Evolutionary conservation across 2,797 vertebrate species (phyloP).

Genomic region (Melanotaenia trifasciata): DNA sequence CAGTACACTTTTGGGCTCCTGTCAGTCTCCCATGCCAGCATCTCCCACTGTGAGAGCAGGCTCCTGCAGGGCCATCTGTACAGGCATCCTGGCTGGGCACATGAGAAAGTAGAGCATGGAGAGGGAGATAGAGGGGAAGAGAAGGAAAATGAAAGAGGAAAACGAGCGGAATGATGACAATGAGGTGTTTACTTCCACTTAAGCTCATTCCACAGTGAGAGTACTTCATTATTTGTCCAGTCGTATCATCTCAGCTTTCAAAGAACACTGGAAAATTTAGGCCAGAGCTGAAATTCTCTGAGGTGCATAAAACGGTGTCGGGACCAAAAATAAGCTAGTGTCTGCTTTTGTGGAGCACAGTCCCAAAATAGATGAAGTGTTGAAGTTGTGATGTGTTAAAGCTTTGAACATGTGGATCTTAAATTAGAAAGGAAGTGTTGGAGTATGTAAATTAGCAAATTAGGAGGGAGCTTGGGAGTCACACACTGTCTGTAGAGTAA

Average conservation of each 20-base stretch:
- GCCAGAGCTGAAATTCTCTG: conserved; percentile 60
- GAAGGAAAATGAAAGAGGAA: conserved; percentile 23
- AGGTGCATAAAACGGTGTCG: conserved; percentile 68
- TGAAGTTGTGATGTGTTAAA: conserved; percentile 49
- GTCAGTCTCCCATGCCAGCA: conserved; percentile 64
- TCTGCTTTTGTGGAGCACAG: conserved; percentile 52
- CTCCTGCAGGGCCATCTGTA: conserved; percentile 77
- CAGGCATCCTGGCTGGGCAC: conserved; percentile 53
- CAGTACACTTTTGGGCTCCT: conserved; percentile 68
- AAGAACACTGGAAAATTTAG: conserved; percentile 70
- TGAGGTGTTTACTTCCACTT: conserved; percentile 54
- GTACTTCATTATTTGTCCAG: conserved; percentile 21
- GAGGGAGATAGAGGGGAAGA: conserved; percentile 33
- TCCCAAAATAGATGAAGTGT: conserved; percentile 64
- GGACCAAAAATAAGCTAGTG: conserved; percentile 63
- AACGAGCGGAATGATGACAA: conserved; percentile 42
- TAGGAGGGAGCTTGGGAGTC: conserved; percentile 19
- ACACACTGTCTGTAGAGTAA: conserved; percentile 16
- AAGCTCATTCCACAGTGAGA: conserved; percentile 21
- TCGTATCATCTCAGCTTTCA: conserved; percentile 58
- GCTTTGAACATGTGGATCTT: conserved; percentile 54
- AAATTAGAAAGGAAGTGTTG: conserved; percentile 63
- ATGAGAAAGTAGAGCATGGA: conserved; percentile 55
- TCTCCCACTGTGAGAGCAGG: conserved; percentile 69
- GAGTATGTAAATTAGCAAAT: conserved; percentile 48